Percentiles rank a stretch among this genome's conserved stretches.
These are phyloP conservation scores for Odontothrips loti DNA, from an alignment of 2,888 invertebrate species.

Conservation along the genomic window DNA sequence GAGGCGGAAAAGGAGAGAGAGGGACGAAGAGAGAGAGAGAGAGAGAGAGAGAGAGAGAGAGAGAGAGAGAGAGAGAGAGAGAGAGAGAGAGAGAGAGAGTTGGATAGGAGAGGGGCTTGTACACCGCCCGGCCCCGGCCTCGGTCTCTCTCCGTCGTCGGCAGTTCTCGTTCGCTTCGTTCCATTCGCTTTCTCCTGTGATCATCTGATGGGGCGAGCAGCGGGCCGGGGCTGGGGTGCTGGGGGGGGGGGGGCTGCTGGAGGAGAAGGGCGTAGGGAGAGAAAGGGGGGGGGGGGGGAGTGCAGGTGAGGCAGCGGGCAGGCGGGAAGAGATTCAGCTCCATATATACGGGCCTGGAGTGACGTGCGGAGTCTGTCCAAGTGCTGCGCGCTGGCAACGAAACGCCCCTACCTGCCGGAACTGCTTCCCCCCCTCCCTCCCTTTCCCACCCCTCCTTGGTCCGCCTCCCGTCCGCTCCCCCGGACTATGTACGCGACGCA, in stretches of 20 bases:
- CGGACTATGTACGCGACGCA: too few relatives aligned
- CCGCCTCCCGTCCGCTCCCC: too few relatives aligned
- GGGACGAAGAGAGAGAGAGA: too few relatives aligned
- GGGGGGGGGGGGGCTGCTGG: too few relatives aligned
- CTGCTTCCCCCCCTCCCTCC: neutral
- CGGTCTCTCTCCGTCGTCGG: too few relatives aligned
- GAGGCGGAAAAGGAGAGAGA: neutral
- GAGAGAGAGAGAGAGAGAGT: neutral
- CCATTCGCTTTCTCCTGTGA: too few relatives aligned
- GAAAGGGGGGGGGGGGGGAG: neutral
- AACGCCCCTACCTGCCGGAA: neutral
- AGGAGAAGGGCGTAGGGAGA: neutral
- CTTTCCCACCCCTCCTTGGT: too few relatives aligned
- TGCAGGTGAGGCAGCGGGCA: neutral
- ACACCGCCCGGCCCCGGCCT: too few relatives aligned
- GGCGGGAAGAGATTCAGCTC: neutral
- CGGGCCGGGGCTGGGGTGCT: too few relatives aligned
- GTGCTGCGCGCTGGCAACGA: neutral
- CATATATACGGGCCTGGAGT: neutral
- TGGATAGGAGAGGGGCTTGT: neutral
- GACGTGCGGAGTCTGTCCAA: neutral
- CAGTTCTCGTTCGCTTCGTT: too few relatives aligned
- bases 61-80: neutral
- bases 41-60: too few relatives aligned
- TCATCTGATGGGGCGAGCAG: too few relatives aligned